phyloP scores from a whole-genome alignment of 2,888 invertebrate genomes.

The Limenitis camilla region DNA sequence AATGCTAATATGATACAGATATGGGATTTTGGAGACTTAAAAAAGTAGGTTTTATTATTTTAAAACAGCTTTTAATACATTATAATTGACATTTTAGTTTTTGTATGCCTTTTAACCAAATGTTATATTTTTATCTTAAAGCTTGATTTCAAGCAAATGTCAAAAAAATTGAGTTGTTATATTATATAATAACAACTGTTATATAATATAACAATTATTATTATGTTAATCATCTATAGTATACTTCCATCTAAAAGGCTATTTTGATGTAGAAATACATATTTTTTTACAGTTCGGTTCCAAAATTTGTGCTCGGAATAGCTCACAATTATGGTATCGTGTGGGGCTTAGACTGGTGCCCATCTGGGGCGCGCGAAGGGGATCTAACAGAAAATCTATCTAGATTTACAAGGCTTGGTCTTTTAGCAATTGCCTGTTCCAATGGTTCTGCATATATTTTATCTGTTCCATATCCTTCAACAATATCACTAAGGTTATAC shows the following conservation, averaged over 20 bases:
- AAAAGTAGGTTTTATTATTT: constrained; percentile 37
- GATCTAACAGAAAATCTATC: constrained; percentile 12
- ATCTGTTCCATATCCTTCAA: constrained; percentile 68
- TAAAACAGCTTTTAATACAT: background rate
- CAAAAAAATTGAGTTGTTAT: background rate
- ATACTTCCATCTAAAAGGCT: background rate
- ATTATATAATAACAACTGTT: no score
- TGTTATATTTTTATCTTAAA: no score
- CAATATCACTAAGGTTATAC: constrained; percentile 40
- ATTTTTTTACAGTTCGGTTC: constrained; percentile 32
- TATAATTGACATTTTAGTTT: background rate
- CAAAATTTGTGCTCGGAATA: constrained; percentile 71
- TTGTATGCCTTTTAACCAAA: no score
- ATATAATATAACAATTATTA: no score
- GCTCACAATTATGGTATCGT: constrained; percentile 78
- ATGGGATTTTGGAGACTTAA: constrained; percentile 76
- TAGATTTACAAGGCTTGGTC: constrained; percentile 70
- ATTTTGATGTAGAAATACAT: background rate
- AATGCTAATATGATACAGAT: constrained; percentile 79
- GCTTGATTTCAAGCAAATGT: no score
- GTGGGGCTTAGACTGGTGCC: constrained; percentile 85
- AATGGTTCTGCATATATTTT: constrained; percentile 78
- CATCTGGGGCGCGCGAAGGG: constrained; percentile 78
- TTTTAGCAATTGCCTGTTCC: constrained; percentile 81
- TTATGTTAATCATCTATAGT: no score